Evolutionary conservation across 2,797 vertebrate species (phyloP).

Genomic region (Falco berigora): DNA sequence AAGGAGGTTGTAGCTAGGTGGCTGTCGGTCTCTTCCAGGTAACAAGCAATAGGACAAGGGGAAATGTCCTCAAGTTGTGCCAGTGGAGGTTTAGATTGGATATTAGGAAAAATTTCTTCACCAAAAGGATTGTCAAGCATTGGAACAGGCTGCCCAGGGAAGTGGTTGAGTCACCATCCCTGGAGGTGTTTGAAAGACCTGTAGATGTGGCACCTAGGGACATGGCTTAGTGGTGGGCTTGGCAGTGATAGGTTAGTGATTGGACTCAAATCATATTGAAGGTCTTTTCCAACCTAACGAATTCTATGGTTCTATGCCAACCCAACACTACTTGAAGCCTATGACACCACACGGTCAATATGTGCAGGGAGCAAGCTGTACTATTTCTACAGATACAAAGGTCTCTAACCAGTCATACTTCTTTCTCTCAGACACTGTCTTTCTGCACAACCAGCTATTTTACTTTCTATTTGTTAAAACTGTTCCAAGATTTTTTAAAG

Average conservation of each 20-base stretch:
- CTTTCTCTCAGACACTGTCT: neutral
- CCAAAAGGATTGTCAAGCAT: neutral
- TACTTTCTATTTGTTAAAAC: neutral
- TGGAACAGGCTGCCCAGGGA: neutral
- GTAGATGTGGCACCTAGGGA: neutral
- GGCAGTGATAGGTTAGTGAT: neutral
- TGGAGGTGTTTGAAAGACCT: neutral
- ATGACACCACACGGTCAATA: rapidly evolving
- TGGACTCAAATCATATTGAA: neutral
- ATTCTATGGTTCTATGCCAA: neutral
- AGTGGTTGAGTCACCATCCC: neutral
- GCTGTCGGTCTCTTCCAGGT: rapidly evolving
- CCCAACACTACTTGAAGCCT: rapidly evolving
- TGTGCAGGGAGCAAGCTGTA: rapidly evolving
- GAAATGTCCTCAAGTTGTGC: neutral
- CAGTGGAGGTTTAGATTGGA: neutral
- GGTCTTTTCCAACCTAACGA: neutral
- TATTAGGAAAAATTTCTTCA: neutral
- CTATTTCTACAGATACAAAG: neutral
- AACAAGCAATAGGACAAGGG: neutral
- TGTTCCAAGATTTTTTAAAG: neutral
- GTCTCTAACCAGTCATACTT: neutral
- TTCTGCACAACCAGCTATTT: neutral
- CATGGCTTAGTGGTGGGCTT: neutral
- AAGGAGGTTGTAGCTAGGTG: neutral